phyloP scores from a whole-genome alignment of 2,797 vertebrate species.

The Dallia pectoralis region DNA sequence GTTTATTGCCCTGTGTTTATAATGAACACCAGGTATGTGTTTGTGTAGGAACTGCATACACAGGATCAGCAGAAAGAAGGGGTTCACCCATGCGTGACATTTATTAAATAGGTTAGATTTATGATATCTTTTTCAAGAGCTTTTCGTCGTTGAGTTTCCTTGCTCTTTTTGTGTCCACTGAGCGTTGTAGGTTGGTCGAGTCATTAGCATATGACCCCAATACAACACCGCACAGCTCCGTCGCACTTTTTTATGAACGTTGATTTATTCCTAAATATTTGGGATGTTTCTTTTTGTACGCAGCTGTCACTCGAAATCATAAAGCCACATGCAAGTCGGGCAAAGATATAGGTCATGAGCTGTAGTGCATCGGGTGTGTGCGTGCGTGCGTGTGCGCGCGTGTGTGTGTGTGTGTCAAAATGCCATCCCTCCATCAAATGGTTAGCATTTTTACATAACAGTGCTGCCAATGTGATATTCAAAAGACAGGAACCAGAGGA shows the following conservation, averaged over 20 bases:
- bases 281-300: constrained; percentile 20
- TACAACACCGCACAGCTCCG: constrained; percentile 37
- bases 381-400: too few relatives aligned
- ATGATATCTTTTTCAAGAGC: constrained; percentile 16
- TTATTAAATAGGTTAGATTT: background rate
- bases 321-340: constrained; percentile 51
- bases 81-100: background rate
- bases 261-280: constrained; percentile 30
- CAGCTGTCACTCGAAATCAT: constrained; percentile 40
- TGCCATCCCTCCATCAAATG: constrained; percentile 47
- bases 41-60: constrained; percentile 12
- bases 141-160: constrained; percentile 35
- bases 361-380: constrained; percentile 41
- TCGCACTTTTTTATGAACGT: constrained; percentile 16
- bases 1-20: constrained; percentile 22
- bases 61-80: background rate
- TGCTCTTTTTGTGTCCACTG: constrained; percentile 19
- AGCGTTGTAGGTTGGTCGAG: constrained; percentile 29
- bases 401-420: constrained; percentile 48
- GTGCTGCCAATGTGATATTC: constrained; percentile 37
- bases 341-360: constrained; percentile 65
- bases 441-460: constrained; percentile 66
- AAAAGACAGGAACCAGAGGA: constrained; percentile 44
- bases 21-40: constrained; percentile 20
- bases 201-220: constrained; percentile 61